Evolutionary conservation across 2,888 invertebrate species (phyloP).

Genomic region (Ochlodes sylvanus): DNA sequence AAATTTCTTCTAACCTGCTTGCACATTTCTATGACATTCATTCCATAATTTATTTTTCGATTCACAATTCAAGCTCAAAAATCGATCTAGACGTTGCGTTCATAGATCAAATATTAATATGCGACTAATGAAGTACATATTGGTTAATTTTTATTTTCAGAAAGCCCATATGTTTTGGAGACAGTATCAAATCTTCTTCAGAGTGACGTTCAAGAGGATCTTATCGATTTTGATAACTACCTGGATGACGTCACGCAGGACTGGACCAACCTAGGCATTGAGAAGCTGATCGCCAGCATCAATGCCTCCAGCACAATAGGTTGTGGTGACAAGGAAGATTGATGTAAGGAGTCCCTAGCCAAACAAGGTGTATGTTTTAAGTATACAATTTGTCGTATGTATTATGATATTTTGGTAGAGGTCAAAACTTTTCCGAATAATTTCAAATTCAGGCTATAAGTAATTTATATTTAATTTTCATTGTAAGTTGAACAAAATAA

Average conservation of each 20-base stretch:
- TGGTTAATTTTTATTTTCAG: conserved; percentile 59
- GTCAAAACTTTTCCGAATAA: conserved; percentile 1
- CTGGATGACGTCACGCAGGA: conserved; percentile 95
- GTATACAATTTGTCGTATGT: conserved; percentile 15
- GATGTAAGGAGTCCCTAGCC: conserved; percentile 1
- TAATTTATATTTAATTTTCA: neutral
- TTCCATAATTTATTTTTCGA: no score
- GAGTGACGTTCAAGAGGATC: conserved; percentile 88
- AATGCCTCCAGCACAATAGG: conserved; percentile 41
- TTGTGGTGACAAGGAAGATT: conserved; percentile 39
- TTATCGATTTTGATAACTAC: conserved; percentile 99
- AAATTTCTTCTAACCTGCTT: no score
- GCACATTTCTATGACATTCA: no score
- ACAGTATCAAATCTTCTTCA: conserved; percentile 90
- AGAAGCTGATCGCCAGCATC: conserved; percentile 70
- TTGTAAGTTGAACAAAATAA: neutral
- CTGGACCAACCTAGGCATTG: conserved; percentile 91
- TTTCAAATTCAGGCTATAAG: conserved; percentile 3
- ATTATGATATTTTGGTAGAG: conserved; percentile 23
- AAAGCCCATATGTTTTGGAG: conserved; percentile 81
- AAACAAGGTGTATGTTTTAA: conserved; percentile 1
- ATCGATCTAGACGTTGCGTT: no score
- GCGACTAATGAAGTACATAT: neutral
- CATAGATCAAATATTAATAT: no score
- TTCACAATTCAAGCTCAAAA: no score